phyloP scores from a whole-genome alignment of 2,797 vertebrate genomes.

The Mus caroli region DNA sequence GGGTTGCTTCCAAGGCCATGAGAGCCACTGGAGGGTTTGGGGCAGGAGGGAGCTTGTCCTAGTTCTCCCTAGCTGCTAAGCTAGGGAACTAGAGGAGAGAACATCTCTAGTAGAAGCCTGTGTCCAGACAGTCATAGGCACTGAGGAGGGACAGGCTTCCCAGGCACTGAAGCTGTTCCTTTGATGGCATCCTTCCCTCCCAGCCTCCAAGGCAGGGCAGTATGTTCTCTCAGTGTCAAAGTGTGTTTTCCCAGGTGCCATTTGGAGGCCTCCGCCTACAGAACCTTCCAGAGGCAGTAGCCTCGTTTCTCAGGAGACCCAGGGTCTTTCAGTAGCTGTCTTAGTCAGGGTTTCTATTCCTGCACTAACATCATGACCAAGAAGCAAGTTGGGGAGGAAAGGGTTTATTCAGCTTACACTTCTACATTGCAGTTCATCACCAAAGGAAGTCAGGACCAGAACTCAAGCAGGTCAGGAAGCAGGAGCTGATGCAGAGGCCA shows the following conservation, averaged over 20 bases:
- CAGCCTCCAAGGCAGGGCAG: neutral
- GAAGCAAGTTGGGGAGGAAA: no score
- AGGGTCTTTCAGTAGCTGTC: neutral
- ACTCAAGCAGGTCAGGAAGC: no score
- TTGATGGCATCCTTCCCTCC: neutral
- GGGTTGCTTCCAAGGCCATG: neutral
- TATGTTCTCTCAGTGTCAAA: neutral
- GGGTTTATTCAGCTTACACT: no score
- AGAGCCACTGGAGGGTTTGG: neutral
- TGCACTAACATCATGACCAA: no score
- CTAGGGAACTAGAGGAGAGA: rapidly evolving
- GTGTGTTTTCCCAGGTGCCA: rapidly evolving
- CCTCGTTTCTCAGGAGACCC: neutral
- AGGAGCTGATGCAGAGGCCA: no score
- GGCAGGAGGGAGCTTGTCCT: neutral
- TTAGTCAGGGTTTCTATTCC: no score
- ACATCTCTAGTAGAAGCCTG: neutral
- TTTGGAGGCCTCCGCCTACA: neutral
- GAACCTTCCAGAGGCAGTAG: neutral
- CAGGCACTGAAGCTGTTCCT: neutral
- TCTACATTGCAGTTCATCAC: no score
- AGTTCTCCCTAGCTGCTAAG: neutral
- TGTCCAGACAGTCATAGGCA: neutral
- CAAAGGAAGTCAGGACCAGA: no score
- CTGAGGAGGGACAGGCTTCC: neutral